Evolutionary conservation across 2,113 vertebrate genomes (phyloP), one percentile per base, ranked within the genome.

Genomic region (Eclectus roratus): DNA sequence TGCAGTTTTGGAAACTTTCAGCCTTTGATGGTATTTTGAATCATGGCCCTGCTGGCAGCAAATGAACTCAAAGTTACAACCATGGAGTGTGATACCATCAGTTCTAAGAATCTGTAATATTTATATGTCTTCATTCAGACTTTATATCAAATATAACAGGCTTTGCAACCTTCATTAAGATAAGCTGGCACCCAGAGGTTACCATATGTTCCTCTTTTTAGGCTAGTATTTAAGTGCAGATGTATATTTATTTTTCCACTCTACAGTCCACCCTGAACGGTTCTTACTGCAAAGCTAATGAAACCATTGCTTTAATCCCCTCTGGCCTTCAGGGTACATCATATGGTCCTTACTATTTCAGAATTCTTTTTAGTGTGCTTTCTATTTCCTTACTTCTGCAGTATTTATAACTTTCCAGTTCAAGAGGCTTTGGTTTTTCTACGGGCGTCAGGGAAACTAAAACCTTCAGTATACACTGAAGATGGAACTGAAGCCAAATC

Each of bases 181-280:
- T 95, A 97, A 97, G 84, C 96, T 98, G 97, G 97, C 96, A 97
- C 78, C 55, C 94, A 88, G 87, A 96, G 91, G 85, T 97, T 97
- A 95, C 96, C 97, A 97, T 97, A 97, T 97, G 95, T 95, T 96
- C 88, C 94, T 91, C 88, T 94, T 94, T 96, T 85, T 61, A 94
- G 91, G 76, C 88, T 65, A 91, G 81, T 65, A 56, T 93, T 96
- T 93, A 97, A 97, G 88, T 64, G 70, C 94, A 92, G 95, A 92
- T 96, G 94, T 93, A 96, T 97, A 95, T 97, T 97, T 97, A 96
- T 96, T 97, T 97, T 97, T 97, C 96, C 95, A 97, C 79, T 93
- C 91, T 61, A 63, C 88, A 89, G 86, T 96, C 85, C 72, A 92
- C 91, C 93, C 91, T 89, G 89, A 96, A 84, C 86, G 78, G 68